Base-by-base conservation (phyloP, 2,113 vertebrate species). In the Isichthys henryi region DNA sequence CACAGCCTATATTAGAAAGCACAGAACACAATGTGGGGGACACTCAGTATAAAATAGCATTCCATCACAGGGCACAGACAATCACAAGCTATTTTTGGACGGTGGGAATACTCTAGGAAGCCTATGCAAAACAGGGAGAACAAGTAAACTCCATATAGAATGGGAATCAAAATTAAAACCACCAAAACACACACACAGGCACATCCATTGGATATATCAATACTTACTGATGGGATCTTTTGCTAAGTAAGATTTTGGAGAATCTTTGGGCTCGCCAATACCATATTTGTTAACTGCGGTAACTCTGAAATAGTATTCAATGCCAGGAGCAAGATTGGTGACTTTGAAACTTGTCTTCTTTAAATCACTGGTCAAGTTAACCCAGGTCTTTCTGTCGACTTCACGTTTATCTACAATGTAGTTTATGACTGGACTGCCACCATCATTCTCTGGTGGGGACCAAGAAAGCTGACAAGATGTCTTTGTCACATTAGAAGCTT, bases 341-440 rank as follows among this genome's bases (percentile, higher is more conserved):
- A 99, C 94, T 48, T 98, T 97, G 92, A 98, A 99, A 94, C 98
- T 99, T 15, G 97, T 97, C 95, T 99, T 99, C 96, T 97, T 99
- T 80, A 97, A 92, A 90, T 99, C 98, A 50, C 96, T 95, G 0
- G 88, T 96, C 90, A 98, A 96, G 90, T 95, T 98, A 87, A 93
- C 95, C 98, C 98, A 99, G 0, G 98, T 99, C 94, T 99, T 99
- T 90, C 97, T 96, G 86, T 99, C 98, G 62, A 98, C 97, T 84
- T 99, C 98, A 87, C 98, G 96, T 92, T 97, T 99, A 93, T 99
- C 98, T 91, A 99, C 95, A 90, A 98, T 96, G 91, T 99, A 99
- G 92, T 97, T 97, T 89, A 96, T 95, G 50, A 99, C 97, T 89
- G 95, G 96, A 92, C 98, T 97, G 53, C 98, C 98, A 13, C 98